Evolutionary conservation across 2,888 invertebrate species (phyloP), one percentile per base, ranked within the genome.

Genomic region (Nudaria mundana): DNA sequence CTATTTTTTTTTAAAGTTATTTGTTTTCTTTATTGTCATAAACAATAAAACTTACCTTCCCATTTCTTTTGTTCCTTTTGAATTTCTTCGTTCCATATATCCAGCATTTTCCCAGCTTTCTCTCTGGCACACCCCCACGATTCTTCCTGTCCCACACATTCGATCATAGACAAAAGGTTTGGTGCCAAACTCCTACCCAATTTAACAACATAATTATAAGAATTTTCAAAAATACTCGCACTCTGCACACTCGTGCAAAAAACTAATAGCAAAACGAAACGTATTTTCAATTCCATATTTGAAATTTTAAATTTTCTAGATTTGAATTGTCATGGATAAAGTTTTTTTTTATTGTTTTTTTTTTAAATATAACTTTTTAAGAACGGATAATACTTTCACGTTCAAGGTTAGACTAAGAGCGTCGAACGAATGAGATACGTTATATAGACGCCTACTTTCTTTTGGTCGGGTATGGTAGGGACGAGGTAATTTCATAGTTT

Each of bases 111-210:
- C 26, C 86, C 90, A 2, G 91, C 90, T 49, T 89, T 89, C 44
- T 89, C 81, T 23, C 81, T 82, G 3, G 91, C 89, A 78, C 92
- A 92, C 5, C 65, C 64, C 90, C 91, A 90, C 5, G 88, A 81
- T 22, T 91, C 79, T 0, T 79, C 68, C 6, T 85, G 76, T 0
- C 82, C 75, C 22, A 91, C 80, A 67, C 92, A 92, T 46, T 91
- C 81, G 38, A 90, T 66, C 34, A 91, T 64, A 2, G 90, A 82
- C 74, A 90, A 70, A 32, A 91, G 83, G 69, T 87, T 89, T 1
- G 91, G 90, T 20, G 84, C 84, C 25, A 86, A 57, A 63, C 58
- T 81, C 38, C 80, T 84, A 0, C 86, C 83, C 3, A 83, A 63
- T 66, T 64, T 83, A 56, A 81, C 62, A 5, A 87, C 73, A 71